A percentile compares a stretch with the other conserved stretches of the same genome.
These are phyloP conservation scores for Platyura marginata DNA, from an alignment of 1,140 invertebrate genomes.

Conservation along the genomic window DNA sequence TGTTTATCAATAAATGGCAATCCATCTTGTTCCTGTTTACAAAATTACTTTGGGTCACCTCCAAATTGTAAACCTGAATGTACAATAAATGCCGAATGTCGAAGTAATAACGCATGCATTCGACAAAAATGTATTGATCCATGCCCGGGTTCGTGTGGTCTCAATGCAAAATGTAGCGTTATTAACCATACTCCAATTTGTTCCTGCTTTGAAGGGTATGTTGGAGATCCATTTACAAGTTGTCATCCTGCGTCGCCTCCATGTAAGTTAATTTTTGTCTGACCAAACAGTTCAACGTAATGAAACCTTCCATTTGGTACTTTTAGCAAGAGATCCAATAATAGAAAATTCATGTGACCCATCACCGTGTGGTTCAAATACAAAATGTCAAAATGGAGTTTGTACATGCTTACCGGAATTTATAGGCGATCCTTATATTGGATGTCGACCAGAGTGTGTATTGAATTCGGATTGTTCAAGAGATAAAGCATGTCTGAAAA, in stretches of 20 bases:
- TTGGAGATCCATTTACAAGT: conserved; percentile 56
- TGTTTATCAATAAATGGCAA: conserved; percentile 52
- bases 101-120: conserved; percentile 45
- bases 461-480: conserved; percentile 35
- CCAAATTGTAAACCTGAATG: conserved; percentile 50
- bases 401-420: conserved; percentile 34
- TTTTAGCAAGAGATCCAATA: too few relatives aligned
- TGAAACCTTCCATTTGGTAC: too few relatives aligned
- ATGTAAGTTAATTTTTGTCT: too few relatives aligned
- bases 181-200: conserved; percentile 60
- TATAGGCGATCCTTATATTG: conserved; percentile 31
- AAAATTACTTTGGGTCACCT: conserved; percentile 44
- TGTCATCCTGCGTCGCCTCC: too few relatives aligned
- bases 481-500: conserved; percentile 47
- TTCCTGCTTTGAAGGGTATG: conserved; percentile 44
- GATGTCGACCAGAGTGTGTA: conserved; percentile 31
- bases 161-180: conserved; percentile 52
- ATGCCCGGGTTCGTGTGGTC: conserved; percentile 47
- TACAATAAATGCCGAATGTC: conserved; percentile 48
- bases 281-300: too few relatives aligned
- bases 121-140: conserved; percentile 55
- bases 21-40: conserved; percentile 50
- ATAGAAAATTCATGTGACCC: too few relatives aligned
- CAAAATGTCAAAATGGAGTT: conserved; percentile 34
- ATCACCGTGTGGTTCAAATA: conserved; percentile 38